Evolutionary conservation across 1,140 invertebrate genomes (phyloP), one percentile per base, ranked within the genome.

Genomic region (Bombus superbus): DNA sequence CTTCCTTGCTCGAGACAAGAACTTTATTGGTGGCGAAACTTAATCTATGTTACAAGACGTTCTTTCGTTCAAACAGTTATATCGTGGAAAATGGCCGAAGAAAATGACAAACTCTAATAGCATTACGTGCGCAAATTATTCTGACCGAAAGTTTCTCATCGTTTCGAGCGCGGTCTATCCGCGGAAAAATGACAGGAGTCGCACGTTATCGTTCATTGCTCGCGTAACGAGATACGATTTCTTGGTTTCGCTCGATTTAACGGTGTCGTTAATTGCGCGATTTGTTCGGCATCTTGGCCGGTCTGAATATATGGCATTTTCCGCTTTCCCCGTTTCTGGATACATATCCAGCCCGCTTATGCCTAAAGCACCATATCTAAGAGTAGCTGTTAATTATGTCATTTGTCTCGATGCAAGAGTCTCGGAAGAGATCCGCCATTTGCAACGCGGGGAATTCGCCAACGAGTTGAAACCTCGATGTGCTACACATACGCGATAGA

Each of bases 231-330:
- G 25, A 35, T 38, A 40, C 59, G 40, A 59, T 80, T 80, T 40
- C 44, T 76, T 6, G 62, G 83, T 85, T 80, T 28, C 68, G 35
- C 68, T 64, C 68, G 68, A 59, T 85, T 44, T 35, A 77, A 28
- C 28, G 53, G 75, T 28, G 64, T 35, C 38, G 83, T 81, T 89
- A 86, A 89, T 89, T 86, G 74, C 53, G 47, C 88, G 85, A 89
- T 89, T 89, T 89, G 88, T 89, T 81, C 81, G 81, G 80, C 86
- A 81, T 86, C 83, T 57, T 69, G 44, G 5, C 53, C 59, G 47
- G 64, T 25, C 44, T 40, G 15, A 38, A 57, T 57, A 35, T 38
- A 25, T 68, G 57, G 11, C 40, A 8, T 35, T n/a, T 42, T 22
- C 28, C 32, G 4, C 38, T 25, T 22, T 10, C 11, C 2, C 18